These are phyloP conservation scores for Phyllopteryx taeniolatus DNA, from an alignment of 2,113 vertebrate genomes.

Conservation along the genomic window DNA sequence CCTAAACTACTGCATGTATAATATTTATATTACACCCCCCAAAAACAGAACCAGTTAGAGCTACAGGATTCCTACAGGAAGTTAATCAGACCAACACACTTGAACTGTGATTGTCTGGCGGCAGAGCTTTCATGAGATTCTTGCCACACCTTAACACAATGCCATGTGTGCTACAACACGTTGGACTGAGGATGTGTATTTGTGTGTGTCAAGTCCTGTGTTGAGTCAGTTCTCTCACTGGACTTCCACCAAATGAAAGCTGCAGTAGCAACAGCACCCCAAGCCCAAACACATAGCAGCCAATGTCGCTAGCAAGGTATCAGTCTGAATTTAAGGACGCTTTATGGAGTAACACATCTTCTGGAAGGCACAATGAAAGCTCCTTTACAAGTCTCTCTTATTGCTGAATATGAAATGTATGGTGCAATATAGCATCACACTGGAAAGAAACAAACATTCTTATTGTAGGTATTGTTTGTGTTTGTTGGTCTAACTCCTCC, in stretches of 20 bases:
- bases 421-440: not conserved
- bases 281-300: constrained; percentile 32
- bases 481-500: not conserved
- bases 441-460: not conserved
- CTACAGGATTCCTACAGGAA: constrained; percentile 5
- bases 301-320: constrained; percentile 9
- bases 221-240: constrained; percentile 24
- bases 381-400: not conserved
- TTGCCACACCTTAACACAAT: constrained; percentile 23
- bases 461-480: not conserved
- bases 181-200: constrained; percentile 9
- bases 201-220: constrained; percentile 46
- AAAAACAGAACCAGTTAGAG: not conserved
- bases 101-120: not conserved
- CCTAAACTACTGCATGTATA: not conserved
- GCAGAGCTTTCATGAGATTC: constrained; percentile 6
- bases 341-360: not conserved
- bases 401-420: not conserved
- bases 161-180: constrained; percentile 17
- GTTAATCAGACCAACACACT: constrained; percentile 11
- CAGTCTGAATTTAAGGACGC: constrained; percentile 3
- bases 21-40: not conserved
- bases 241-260: constrained; percentile 32
- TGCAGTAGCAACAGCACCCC: constrained; percentile 35
- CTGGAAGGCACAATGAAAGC: not conserved